Percentiles rank a stretch among this genome's conserved stretches.
These are phyloP conservation scores for Tenthredo mesomela DNA, from an alignment of 2,888 invertebrate genomes.

Conservation along the genomic window DNA sequence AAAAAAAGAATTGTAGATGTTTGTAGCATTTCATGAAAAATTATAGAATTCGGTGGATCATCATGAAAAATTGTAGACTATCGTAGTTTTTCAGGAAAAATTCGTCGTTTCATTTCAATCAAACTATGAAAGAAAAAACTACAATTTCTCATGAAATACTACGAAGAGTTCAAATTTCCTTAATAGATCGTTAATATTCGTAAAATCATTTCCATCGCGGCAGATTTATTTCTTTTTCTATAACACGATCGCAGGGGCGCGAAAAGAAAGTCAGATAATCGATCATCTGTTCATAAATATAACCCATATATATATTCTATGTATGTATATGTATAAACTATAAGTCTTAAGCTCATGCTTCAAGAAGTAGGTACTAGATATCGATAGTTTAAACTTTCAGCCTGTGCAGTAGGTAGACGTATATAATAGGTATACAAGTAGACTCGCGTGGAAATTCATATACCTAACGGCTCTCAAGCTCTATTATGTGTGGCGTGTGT, in stretches of 20 bases:
- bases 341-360: background rate
- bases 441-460: slow-evolving; percentile 37
- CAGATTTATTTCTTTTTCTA: background rate
- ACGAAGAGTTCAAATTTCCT: too few relatives aligned
- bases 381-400: slow-evolving; percentile 8
- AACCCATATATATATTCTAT: background rate
- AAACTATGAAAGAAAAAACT: too few relatives aligned
- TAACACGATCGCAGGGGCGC: background rate
- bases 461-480: slow-evolving; percentile 17
- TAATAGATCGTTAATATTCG: too few relatives aligned
- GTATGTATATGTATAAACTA: background rate
- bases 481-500: slow-evolving; percentile 15
- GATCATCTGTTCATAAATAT: background rate
- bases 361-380: slow-evolving; percentile 15
- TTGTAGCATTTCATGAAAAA: too few relatives aligned
- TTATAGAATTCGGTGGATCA: too few relatives aligned
- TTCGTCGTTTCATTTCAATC: too few relatives aligned
- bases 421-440: background rate
- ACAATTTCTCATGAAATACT: too few relatives aligned
- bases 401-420: background rate
- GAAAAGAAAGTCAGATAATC: slow-evolving; percentile 1
- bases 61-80: too few relatives aligned
- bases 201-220: too few relatives aligned
- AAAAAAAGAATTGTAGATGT: too few relatives aligned
- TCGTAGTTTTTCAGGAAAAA: too few relatives aligned